Evolutionary conservation across 2,888 invertebrate species (phyloP).

Genomic region (Polymixis flavicincta): DNA sequence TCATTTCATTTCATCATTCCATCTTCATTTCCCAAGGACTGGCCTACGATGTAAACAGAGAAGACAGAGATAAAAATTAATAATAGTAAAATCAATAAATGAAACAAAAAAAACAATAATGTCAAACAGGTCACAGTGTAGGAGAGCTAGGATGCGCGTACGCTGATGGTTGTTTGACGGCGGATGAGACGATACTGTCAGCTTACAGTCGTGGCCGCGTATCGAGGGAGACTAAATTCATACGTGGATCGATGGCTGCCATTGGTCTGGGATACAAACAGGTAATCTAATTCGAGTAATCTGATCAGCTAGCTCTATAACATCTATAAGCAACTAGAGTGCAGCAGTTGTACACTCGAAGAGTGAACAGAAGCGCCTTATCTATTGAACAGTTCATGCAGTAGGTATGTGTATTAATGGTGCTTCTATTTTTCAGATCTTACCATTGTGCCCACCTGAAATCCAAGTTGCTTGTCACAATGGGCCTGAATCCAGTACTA

Average conservation of each 20-base stretch:
- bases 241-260: conserved; percentile 96
- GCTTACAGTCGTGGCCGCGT: conserved; percentile 95
- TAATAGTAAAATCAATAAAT: too few species aligned
- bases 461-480: conserved; percentile 95
- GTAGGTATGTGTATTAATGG: too few species aligned
- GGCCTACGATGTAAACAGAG: too few species aligned
- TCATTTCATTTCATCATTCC: neutral
- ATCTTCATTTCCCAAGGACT: neutral
- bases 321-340: too few species aligned
- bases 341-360: too few species aligned
- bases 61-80: too few species aligned
- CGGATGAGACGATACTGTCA: conserved; percentile 95
- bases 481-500: conserved; percentile 93
- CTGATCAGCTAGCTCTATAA: too few species aligned
- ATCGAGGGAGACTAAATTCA: conserved; percentile 92
- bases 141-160: conserved; percentile 99
- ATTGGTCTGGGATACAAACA: conserved; percentile 92
- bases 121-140: conserved; percentile 94
- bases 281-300: conserved; percentile 70
- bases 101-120: too few species aligned
- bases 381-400: too few species aligned
- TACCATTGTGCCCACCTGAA: conserved; percentile 1
- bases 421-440: too few species aligned
- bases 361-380: too few species aligned
- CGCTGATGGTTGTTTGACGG: conserved; percentile 97